Percentiles rank a stretch among this genome's conserved stretches.
phyloP scores from a whole-genome alignment of 1,140 invertebrate species.

The Wasmannia auropunctata region DNA sequence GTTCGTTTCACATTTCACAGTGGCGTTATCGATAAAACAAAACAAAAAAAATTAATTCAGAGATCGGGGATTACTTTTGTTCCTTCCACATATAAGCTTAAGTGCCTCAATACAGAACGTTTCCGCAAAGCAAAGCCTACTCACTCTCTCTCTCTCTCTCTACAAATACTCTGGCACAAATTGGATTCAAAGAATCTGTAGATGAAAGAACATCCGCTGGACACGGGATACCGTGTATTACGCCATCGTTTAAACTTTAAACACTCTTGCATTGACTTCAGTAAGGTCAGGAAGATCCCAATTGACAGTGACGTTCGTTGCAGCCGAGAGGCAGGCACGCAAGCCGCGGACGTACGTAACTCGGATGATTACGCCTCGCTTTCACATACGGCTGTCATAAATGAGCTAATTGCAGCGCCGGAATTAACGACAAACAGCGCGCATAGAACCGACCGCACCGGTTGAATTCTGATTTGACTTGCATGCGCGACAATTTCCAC shows the following conservation, averaged over 20 bases:
- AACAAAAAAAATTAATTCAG: not conserved
- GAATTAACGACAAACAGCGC: slow-evolving; percentile 52
- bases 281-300: slow-evolving; percentile 53
- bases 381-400: slow-evolving; percentile 40
- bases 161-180: not conserved
- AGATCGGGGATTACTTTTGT: not conserved
- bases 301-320: slow-evolving; percentile 44
- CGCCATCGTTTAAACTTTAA: slow-evolving; percentile 34
- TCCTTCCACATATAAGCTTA: not conserved
- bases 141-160: not conserved
- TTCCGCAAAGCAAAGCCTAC: slow-evolving; percentile 1
- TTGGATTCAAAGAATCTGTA: slow-evolving; percentile 36
- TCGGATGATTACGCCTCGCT: slow-evolving; percentile 36
- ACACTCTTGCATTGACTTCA: slow-evolving; percentile 40
- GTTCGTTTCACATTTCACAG: not conserved
- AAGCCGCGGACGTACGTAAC: slow-evolving; percentile 11
- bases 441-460: slow-evolving; percentile 31
- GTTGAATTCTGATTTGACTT: slow-evolving; percentile 52
- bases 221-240: not conserved
- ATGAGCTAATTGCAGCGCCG: slow-evolving; percentile 38
- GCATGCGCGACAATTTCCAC: slow-evolving; percentile 30
- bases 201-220: slow-evolving; percentile 39
- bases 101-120: not conserved
- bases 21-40: not conserved
- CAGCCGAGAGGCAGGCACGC: slow-evolving; percentile 22